Evolutionary conservation across 2,888 invertebrate genomes (phyloP).

Genomic region (Drosophila villosipedis): DNA sequence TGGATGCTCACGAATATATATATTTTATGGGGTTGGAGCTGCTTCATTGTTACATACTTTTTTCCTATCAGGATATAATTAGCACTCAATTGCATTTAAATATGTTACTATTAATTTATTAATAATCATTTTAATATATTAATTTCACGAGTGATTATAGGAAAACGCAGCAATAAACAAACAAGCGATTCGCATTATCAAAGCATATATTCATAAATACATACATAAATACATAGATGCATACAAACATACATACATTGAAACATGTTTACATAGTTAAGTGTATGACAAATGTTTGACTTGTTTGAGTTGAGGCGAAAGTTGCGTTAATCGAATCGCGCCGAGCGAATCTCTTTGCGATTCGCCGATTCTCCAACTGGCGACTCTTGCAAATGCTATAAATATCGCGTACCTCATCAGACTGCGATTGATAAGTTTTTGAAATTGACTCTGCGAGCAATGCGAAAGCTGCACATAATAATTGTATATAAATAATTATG

Average conservation of each 20-base stretch:
- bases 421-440: slow-evolving; percentile 40
- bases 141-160: background rate
- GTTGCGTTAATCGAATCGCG: slow-evolving; percentile 5
- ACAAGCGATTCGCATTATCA: background rate
- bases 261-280: background rate
- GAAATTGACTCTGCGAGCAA: slow-evolving; percentile 24
- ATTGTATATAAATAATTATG: slow-evolving; percentile 5
- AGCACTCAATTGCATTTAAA: too few relatives aligned
- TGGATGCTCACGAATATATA: background rate
- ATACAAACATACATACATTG: background rate
- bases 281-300: slow-evolving; percentile 15
- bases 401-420: slow-evolving; percentile 13
- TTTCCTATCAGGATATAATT: background rate
- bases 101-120: background rate
- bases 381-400: slow-evolving; percentile 5
- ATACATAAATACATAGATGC: background rate
- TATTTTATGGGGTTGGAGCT: background rate
- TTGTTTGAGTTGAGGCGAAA: slow-evolving; percentile 15
- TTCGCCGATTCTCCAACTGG: background rate
- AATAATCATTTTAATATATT: background rate
- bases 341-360: slow-evolving; percentile 12
- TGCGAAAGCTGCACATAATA: background rate
- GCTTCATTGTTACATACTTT: background rate
- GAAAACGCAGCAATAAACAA: background rate
- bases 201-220: background rate